phyloP scores from a whole-genome alignment of 2,113 vertebrate species.

The Podilymbus podiceps region DNA sequence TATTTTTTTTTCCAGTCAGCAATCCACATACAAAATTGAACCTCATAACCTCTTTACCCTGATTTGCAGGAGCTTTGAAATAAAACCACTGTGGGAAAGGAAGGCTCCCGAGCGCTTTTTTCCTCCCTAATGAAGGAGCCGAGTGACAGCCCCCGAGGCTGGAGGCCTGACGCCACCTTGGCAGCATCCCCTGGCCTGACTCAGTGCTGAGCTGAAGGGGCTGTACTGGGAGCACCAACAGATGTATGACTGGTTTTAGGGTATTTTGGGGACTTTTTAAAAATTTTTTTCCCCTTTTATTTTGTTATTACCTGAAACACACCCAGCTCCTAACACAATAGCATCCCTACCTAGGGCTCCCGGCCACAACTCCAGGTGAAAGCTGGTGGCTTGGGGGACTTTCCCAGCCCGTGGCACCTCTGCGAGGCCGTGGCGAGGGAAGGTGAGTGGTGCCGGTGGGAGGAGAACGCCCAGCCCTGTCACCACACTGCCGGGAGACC shows the following conservation, averaged over 20 bases:
- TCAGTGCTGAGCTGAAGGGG: background rate
- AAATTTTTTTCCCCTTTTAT: background rate
- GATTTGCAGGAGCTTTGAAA: slow-evolving; percentile 24
- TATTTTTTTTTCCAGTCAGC: background rate
- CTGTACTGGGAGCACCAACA: background rate
- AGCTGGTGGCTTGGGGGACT: background rate
- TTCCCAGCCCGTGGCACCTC: background rate
- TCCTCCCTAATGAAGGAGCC: slow-evolving; percentile 29
- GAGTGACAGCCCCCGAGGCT: slow-evolving; percentile 43
- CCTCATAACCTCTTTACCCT: background rate
- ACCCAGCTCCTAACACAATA: background rate
- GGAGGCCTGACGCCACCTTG: background rate
- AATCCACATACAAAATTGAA: background rate
- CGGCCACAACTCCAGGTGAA: background rate
- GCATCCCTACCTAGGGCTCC: background rate
- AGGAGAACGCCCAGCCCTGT: background rate
- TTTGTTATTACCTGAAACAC: background rate
- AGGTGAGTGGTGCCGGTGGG: accelerated
- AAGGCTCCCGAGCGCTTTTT: background rate
- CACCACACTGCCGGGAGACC: accelerated
- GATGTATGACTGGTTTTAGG: background rate
- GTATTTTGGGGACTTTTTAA: background rate
- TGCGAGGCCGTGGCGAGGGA: accelerated
- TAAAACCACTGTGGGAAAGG: background rate
- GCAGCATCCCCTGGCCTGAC: background rate